These are phyloP conservation scores for Diplazon laetatorius DNA, from an alignment of 2,888 invertebrate species.

Conservation along the genomic window DNA sequence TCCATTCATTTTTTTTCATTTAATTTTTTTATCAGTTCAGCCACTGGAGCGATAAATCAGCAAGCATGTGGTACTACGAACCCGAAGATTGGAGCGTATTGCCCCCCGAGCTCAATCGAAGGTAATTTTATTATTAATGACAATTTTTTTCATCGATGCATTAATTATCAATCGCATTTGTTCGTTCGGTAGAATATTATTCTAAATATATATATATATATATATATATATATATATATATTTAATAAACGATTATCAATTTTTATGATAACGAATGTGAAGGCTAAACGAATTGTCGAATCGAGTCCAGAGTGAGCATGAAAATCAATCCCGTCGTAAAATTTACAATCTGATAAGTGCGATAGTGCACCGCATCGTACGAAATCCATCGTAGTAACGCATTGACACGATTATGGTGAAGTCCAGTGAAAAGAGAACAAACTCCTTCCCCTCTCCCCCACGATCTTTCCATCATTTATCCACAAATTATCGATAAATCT, in stretches of 20 bases:
- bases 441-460: too few relatives aligned
- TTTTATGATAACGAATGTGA: too few relatives aligned
- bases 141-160: too few relatives aligned
- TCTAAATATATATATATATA: too few relatives aligned
- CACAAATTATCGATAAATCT: too few relatives aligned
- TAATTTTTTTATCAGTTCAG: constrained; percentile 31
- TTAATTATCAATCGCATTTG: too few relatives aligned
- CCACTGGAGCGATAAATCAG: background rate
- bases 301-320: background rate
- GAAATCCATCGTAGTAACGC: constrained; percentile 37
- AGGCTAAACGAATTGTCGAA: too few relatives aligned
- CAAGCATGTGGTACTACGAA: constrained; percentile 87
- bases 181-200: too few relatives aligned
- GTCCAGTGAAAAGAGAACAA: background rate
- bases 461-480: too few relatives aligned
- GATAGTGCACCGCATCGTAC: background rate
- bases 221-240: too few relatives aligned
- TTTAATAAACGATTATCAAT: too few relatives aligned
- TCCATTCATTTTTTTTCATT: constrained; percentile 30
- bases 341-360: background rate
- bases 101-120: constrained; percentile 93
- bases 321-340: background rate
- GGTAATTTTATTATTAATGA: too few relatives aligned
- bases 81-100: constrained; percentile 92
- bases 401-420: constrained; percentile 26